These are phyloP conservation scores for Danionella cerebrum DNA, from an alignment of 2,113 vertebrate species.

Conservation along the genomic window DNA sequence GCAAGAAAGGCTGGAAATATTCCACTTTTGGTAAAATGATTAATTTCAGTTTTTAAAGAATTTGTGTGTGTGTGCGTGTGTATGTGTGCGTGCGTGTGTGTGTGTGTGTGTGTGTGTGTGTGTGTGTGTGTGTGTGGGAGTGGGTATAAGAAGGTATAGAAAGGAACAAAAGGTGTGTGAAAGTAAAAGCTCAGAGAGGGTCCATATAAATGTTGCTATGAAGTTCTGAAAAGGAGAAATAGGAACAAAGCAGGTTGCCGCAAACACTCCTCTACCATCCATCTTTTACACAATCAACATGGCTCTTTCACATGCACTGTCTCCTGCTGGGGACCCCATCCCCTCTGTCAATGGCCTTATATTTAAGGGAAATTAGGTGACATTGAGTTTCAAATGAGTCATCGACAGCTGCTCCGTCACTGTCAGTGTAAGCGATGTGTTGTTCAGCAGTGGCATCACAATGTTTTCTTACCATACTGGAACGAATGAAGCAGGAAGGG, in stretches of 20 bases:
- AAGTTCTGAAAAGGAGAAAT: conserved; percentile 35
- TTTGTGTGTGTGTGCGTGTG: too few relatives aligned
- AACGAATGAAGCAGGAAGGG: neutral
- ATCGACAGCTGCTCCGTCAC: conserved; percentile 46
- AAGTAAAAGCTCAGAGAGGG: conserved; percentile 38
- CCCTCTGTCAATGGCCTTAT: conserved; percentile 38
- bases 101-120: neutral
- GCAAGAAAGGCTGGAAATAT: too few relatives aligned
- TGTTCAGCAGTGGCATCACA: conserved; percentile 3
- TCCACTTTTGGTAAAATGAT: too few relatives aligned
- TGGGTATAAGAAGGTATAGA: conserved; percentile 16
- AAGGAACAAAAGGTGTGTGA: conserved; percentile 17
- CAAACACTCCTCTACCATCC: conserved; percentile 40
- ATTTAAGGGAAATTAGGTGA: conserved; percentile 49
- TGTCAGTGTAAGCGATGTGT: conserved; percentile 34
- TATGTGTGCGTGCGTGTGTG: too few relatives aligned
- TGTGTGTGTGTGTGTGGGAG: conserved; percentile 6
- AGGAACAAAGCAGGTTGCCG: conserved; percentile 43
- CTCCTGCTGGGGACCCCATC: conserved; percentile 42
- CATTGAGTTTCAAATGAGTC: conserved; percentile 59
- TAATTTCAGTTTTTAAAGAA: too few relatives aligned
- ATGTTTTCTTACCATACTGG: conserved; percentile 10
- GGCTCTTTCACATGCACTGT: conserved; percentile 44
- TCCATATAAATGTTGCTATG: conserved; percentile 41
- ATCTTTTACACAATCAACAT: conserved; percentile 44